Evolutionary conservation across 1,140 invertebrate genomes (phyloP), one percentile per base, ranked within the genome.

Genomic region (Drosophila miranda): DNA sequence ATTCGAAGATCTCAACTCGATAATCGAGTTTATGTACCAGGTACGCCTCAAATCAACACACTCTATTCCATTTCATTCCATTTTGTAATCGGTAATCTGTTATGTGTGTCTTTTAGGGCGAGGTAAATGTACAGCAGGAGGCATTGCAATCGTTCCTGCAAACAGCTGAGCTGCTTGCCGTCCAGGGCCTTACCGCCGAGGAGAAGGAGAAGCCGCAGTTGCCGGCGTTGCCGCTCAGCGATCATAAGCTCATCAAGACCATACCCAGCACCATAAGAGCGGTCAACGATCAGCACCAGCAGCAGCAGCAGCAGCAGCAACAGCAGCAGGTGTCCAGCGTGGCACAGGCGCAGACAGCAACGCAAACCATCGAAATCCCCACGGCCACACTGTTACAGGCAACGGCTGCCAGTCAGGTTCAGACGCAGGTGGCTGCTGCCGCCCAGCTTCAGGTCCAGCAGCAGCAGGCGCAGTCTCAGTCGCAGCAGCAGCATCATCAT

Each of bases 91-190:
- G 28, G 28, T 30, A 30, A 30, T 8, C 28, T 2, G 7, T 55
- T 11, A 0, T 19, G 23, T 14, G 16, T 51, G 4, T 16, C 7
- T 42, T 59, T 21, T 91, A 93, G 90, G 97, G 97, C 57, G 96
- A 98, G 92, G 97, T 98, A 7, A 97, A 97, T 90, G 96, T 98
- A 55, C 95, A 96, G 70, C 95, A 97, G 90, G 96, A 96, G 64
- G 96, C 97, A 84, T 92, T 98, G 77, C 94, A 96, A 74, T 95
- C 95, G 11, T 96, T 98, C 92, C 92, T 98, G 64, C 94, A 96
- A 82, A 97, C 96, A 63, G 97, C 97, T 45, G 96, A 97, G 91
- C 93, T 96, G 73, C 92, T 98, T 75, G 95, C 97, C 92, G 96
- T 98, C 72, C 96, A 97, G 91, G 97, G 96, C 67, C 93, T 98